A percentile compares a stretch with the other conserved stretches of the same genome.
phyloP scores from a whole-genome alignment of 2,888 invertebrate species.

The Cataglyphis albicans region DNA sequence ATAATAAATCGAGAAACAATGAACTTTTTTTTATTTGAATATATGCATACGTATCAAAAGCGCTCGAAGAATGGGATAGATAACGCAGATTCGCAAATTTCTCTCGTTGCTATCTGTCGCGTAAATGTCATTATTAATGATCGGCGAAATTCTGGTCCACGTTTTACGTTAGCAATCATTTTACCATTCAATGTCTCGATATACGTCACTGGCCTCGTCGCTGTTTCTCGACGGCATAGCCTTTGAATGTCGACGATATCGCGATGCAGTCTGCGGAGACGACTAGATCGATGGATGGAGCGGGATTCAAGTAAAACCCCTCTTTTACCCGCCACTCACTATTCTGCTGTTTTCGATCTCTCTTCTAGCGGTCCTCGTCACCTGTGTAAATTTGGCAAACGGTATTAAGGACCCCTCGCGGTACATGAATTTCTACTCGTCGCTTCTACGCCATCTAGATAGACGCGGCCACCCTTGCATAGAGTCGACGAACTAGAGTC shows the following conservation, averaged over 20 bases:
- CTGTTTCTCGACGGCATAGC: constrained; percentile 62
- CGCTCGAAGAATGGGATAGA: background rate
- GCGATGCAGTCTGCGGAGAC: constrained; percentile 2
- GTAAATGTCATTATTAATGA: constrained; percentile 37
- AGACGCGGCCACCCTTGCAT: constrained; percentile 30
- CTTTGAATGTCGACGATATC: constrained; percentile 72
- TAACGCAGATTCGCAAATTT: constrained; percentile 7
- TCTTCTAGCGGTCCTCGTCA: constrained; percentile 64
- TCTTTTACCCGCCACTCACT: constrained; percentile 32
- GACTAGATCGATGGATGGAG: constrained; percentile 75
- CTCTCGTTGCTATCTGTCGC: background rate
- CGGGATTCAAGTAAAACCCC: constrained; percentile 57
- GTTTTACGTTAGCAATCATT: constrained; percentile 29
- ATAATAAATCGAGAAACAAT: background rate
- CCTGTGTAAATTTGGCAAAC: constrained; percentile 76
- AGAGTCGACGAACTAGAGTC: constrained; percentile 49
- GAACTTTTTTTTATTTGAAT: background rate
- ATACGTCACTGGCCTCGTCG: constrained; percentile 59
- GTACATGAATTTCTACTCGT: constrained; percentile 79
- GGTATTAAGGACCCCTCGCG: constrained; percentile 66
- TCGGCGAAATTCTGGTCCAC: constrained; percentile 19
- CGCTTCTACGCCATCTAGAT: constrained; percentile 48
- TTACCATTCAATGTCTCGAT: constrained; percentile 59
- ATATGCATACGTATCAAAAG: background rate
- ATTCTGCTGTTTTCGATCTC: constrained; percentile 27